phyloP scores from a whole-genome alignment of 2,888 invertebrate species.

The Drosophila incognita region DNA sequence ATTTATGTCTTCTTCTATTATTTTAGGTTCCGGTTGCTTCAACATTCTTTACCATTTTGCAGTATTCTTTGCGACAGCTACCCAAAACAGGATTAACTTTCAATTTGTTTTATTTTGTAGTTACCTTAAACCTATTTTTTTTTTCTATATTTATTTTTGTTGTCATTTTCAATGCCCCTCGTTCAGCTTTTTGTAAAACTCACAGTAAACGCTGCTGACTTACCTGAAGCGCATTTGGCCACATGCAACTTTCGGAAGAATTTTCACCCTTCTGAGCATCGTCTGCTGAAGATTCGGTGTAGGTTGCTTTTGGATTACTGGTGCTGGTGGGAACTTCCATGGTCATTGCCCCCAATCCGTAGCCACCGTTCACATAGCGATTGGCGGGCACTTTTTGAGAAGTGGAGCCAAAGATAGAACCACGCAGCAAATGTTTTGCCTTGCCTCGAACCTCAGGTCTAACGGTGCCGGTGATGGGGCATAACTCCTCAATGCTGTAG shows the following conservation, averaged over 20 bases:
- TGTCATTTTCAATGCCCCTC: neutral
- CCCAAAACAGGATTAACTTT: neutral
- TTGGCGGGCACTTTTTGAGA: constrained; percentile 79
- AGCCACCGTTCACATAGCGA: constrained; percentile 77
- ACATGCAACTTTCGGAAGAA: constrained; percentile 87
- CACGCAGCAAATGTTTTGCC: constrained; percentile 80
- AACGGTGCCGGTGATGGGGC: constrained; percentile 67
- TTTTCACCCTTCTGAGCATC: constrained; percentile 58
- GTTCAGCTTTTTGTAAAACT: neutral
- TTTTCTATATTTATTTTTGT: neutral
- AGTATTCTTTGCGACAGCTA: neutral
- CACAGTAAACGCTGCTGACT: constrained; percentile 85
- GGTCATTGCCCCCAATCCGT: constrained; percentile 42
- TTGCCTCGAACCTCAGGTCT: constrained; percentile 76
- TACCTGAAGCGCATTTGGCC: constrained; percentile 93
- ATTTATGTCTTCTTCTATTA: neutral
- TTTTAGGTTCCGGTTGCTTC: neutral
- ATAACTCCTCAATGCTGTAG: constrained; percentile 83
- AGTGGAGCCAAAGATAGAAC: constrained; percentile 82
- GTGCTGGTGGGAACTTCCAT: constrained; percentile 45
- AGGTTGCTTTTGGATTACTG: constrained; percentile 41
- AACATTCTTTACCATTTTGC: neutral
- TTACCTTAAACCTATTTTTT: neutral
- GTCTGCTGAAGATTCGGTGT: constrained; percentile 38
- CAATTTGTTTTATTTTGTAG: neutral